Base-by-base conservation (phyloP, 2,888 invertebrate genomes). In the Molorchus minor region DNA sequence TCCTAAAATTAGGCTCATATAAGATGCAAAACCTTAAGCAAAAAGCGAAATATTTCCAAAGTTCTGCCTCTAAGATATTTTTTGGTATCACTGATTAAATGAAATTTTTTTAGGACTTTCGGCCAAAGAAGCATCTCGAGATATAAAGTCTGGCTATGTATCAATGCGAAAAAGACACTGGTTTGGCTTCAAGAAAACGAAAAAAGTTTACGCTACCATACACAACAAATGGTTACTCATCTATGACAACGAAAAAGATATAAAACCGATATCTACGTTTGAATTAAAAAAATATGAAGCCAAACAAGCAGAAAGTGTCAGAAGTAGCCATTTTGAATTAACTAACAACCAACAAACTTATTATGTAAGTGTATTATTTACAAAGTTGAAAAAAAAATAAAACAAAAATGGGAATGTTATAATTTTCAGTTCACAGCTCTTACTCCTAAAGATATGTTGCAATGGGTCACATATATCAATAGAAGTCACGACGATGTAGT, bases 391-490 rank as follows among this genome's bases (percentile, higher is more conserved):
- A n/a, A n/a, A n/a, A n/a, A n/a, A n/a, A n/a, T n/a, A n/a, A n/a
- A n/a, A n/a, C n/a, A n/a, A n/a, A n/a, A n/a, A n/a, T n/a, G 15
- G 3, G 21, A 3, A 2, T 13, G 19, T 10, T 43, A 13, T 29
- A 36, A 51, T 54, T 67, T 68, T 54, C 56, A 76, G 76, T 76
- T 76, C 58, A 51, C 67, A 25, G 74, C 74, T 2, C 57, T 59
- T 15, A 73, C 74, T 5, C 62, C 61, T 40, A 74, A 76, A 58
- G 76, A 76, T 46, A 72, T 72, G 73, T 52, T 67, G 10, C 74
- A 76, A 56, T 76, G 76, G 76, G 65, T 71, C 16, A 49, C 61
- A 4, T 65, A 65, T 12, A 75, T 76, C 8, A 74, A 74, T 52
- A 65, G 46, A 59, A 61, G 58, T 33, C 64, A 71, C 35, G 65